Base-by-base conservation (phyloP, 2,888 invertebrate genomes). In the Formica aserva region DNA sequence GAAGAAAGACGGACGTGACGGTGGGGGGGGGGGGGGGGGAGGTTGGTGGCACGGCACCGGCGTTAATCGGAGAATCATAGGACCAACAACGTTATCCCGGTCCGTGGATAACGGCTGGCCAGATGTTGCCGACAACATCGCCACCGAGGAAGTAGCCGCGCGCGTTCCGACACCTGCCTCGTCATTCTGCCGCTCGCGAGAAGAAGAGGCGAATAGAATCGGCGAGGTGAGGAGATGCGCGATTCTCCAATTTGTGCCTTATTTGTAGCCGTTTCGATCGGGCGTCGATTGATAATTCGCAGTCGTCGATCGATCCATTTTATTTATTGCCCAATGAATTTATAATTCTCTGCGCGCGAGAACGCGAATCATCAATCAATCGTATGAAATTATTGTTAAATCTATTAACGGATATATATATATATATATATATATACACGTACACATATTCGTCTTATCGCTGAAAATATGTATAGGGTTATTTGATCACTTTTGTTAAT, bases 91-190 rank as follows among this genome's bases (percentile, higher is more conserved):
- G 87, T 89, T 91, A 85, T 88, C 87, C 87, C 86, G 84, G 83
- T 84, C 87, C 72, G 84, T 87, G 85, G 87, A 91, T 93, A 93
- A 93, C 93, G 93, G 92, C 92, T 85, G 89, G 83, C 92, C 93
- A 93, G 92, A 92, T 93, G 93, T 92, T 92, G 88, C 87, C 83
- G 86, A 86, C 88, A 84, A 90, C 87, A 87, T 87, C 89, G 87
- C 90, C 90, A 90, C 91, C 93, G 90, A 93, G 93, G 93, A 93
- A 93, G 92, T 92, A 88, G 86, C 85, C 84, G 74, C 71, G 85
- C 83, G 60, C 60, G 89, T 86, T 88, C 92, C 89, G 93, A 92
- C 93, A 92, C 92, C 93, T 93, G 93, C 93, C 90, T 91, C 92
- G 93, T 94, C 93, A 94, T 93, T 89, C 88, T 38, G 69, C 88